phyloP scores from a whole-genome alignment of 2,113 vertebrate species.

The Dipodomys spectabilis region DNA sequence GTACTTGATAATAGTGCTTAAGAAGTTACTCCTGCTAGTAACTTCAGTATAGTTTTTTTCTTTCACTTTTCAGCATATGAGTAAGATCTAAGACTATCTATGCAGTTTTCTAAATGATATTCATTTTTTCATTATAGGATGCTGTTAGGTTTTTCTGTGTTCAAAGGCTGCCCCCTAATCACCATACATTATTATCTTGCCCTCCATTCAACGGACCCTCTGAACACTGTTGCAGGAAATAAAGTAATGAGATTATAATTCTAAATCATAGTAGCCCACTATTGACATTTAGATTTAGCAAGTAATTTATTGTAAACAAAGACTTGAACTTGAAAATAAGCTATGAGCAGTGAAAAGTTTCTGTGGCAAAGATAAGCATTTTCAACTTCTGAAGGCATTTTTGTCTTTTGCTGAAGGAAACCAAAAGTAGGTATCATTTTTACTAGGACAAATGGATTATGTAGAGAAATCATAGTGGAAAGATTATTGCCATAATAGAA shows the following conservation, averaged over 20 bases:
- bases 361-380: slow-evolving; percentile 53
- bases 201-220: neutral
- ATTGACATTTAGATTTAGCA: slow-evolving; percentile 78
- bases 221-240: slow-evolving; percentile 6
- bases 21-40: neutral
- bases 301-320: slow-evolving; percentile 75
- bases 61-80: neutral
- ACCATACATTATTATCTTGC: neutral
- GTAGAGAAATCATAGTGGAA: slow-evolving; percentile 44
- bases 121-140: slow-evolving; percentile 33
- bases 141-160: slow-evolving; percentile 22
- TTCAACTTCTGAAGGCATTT: slow-evolving; percentile 55
- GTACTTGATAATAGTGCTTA: neutral
- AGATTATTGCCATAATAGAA: slow-evolving; percentile 24
- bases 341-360: slow-evolving; percentile 54
- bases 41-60: neutral
- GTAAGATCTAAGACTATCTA: neutral
- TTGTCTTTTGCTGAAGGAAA: neutral
- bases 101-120: slow-evolving; percentile 34
- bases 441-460: slow-evolving; percentile 42
- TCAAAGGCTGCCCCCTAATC: neutral
- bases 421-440: slow-evolving; percentile 57
- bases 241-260: slow-evolving; percentile 17
- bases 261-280: slow-evolving; percentile 62
- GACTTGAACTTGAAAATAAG: slow-evolving; percentile 60